Evolutionary conservation across 1,140 invertebrate genomes (phyloP).

Genomic region (Lysiphlebus fabarum): DNA sequence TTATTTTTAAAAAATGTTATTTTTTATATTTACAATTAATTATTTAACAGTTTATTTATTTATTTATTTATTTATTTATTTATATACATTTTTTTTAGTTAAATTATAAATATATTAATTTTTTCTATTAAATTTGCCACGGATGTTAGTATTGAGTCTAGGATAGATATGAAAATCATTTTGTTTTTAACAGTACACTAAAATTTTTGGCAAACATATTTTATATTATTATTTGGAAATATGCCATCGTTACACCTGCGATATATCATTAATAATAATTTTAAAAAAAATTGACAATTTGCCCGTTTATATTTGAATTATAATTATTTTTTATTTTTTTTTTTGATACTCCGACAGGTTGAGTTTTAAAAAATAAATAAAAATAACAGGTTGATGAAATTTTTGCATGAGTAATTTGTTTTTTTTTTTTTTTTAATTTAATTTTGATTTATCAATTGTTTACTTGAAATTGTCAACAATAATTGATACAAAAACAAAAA

Average conservation of each 20-base stretch:
- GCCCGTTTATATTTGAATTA: constrained; percentile 10
- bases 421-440: neutral
- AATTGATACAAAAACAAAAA: too few relatives aligned
- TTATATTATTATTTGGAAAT: constrained; percentile 42
- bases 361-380: too few relatives aligned
- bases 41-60: too few relatives aligned
- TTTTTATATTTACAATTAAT: too few relatives aligned
- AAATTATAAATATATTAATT: too few relatives aligned
- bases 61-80: too few relatives aligned
- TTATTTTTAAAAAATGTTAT: neutral
- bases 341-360: neutral
- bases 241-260: constrained; percentile 36
- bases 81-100: neutral
- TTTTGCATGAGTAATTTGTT: constrained; percentile 1
- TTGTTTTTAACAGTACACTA: constrained; percentile 24
- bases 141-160: neutral
- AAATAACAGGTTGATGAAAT: too few relatives aligned
- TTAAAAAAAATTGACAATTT: constrained; percentile 25
- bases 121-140: too few relatives aligned
- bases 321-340: neutral
- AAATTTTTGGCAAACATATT: constrained; percentile 26
- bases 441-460: too few relatives aligned
- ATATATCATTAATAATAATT: neutral
- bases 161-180: neutral
- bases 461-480: too few relatives aligned